A percentile compares a stretch with the other conserved stretches of the same genome.
phyloP scores from a whole-genome alignment of 2,888 invertebrate genomes.

The Liopterus haemorrhoidalis region DNA sequence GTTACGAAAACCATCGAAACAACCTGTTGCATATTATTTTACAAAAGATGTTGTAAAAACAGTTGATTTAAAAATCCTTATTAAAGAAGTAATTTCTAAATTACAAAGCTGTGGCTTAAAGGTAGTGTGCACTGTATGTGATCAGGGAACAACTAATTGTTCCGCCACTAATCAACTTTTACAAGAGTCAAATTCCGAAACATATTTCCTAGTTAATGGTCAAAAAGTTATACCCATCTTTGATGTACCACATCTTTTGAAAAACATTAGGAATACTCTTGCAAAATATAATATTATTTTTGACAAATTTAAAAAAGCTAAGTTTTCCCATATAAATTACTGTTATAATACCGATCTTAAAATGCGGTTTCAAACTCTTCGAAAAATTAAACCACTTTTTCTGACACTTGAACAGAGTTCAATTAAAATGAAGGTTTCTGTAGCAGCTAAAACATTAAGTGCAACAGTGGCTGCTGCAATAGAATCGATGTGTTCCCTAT shows the following conservation, averaged over 20 bases:
- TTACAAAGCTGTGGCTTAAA: conserved; percentile 25
- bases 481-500: not conserved
- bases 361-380: not conserved
- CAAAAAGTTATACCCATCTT: not conserved
- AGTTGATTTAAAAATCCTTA: conserved; percentile 18
- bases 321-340: not conserved
- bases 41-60: conserved; percentile 20
- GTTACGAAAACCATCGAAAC: conserved; percentile 28
- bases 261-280: conserved; percentile 5
- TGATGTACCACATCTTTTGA: conserved; percentile 7
- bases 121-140: conserved; percentile 29
- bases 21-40: conserved; percentile 29
- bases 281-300: conserved; percentile 1
- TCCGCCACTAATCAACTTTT: not conserved
- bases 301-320: conserved; percentile 1
- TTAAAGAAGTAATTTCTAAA: conserved; percentile 21
- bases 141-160: conserved; percentile 28
- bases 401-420: not conserved
- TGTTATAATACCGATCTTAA: not conserved
- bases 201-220: not conserved
- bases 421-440: conserved; percentile 4
- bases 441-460: conserved; percentile 2
- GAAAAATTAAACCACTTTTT: not conserved
- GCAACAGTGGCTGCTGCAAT: conserved; percentile 1
- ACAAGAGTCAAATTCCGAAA: not conserved